Conservation (phyloP, 2,888 invertebrate species). For the Bellardia bayeri region DNA sequence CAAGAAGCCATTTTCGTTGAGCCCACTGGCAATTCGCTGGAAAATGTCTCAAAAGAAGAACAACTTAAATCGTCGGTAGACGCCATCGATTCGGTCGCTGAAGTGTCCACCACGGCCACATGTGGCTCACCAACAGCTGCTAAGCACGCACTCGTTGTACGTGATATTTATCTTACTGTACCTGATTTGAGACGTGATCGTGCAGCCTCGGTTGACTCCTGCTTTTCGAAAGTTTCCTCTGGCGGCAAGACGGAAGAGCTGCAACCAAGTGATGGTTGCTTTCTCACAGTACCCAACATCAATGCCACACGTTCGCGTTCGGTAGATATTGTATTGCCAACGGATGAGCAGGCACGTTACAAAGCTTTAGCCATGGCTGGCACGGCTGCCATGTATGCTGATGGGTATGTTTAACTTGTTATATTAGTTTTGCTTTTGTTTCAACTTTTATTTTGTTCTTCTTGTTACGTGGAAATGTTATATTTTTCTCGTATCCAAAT, state of each 20-base stretch:
- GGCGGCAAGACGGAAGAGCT: constrained; percentile 88
- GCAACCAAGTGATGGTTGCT: constrained; percentile 86
- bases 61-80: constrained; percentile 78
- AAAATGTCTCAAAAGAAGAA: constrained; percentile 87
- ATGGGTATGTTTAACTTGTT: constrained; percentile 78
- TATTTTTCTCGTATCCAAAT: neutral
- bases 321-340: constrained; percentile 94
- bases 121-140: constrained; percentile 79
- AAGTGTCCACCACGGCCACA: constrained; percentile 83
- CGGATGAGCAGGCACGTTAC: constrained; percentile 93
- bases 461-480: neutral
- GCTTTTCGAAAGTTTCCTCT: constrained; percentile 91
- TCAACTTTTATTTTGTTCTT: constrained; percentile 6
- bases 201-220: constrained; percentile 94
- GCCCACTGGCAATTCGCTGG: constrained; percentile 89
- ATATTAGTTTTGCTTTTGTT: neutral
- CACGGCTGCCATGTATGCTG: constrained; percentile 80
- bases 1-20: constrained; percentile 93
- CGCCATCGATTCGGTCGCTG: constrained; percentile 78
- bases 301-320: constrained; percentile 91
- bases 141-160: constrained; percentile 84
- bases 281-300: constrained; percentile 89
- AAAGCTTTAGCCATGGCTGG: constrained; percentile 91
- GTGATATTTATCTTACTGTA: constrained; percentile 91
- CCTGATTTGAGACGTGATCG: constrained; percentile 93